Percentiles rank a stretch among this genome's conserved stretches.
phyloP scores from a whole-genome alignment of 2,888 invertebrate genomes.

The Hypena proboscidalis region DNA sequence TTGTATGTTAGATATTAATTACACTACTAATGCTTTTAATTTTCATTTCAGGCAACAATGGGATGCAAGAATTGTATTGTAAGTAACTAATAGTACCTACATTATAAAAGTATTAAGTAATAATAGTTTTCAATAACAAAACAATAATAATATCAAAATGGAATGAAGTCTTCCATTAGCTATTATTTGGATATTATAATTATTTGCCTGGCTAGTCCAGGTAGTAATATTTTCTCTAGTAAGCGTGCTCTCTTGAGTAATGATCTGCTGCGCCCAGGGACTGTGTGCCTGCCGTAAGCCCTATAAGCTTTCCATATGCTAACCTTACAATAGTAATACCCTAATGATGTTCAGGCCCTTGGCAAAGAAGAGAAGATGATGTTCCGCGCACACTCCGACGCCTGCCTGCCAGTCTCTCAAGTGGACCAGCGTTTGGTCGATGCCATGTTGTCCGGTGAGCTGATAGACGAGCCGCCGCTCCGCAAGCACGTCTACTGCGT shows the following conservation, averaged over 20 bases:
- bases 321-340: not conserved
- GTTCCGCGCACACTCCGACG: slow-evolving; percentile 75
- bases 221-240: too few relatives aligned
- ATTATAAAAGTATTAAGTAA: too few relatives aligned
- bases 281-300: too few relatives aligned
- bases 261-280: too few relatives aligned
- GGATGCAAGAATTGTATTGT: slow-evolving; percentile 76
- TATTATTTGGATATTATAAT: too few relatives aligned
- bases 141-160: too few relatives aligned
- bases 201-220: too few relatives aligned
- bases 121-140: too few relatives aligned
- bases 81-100: slow-evolving; percentile 33
- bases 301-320: too few relatives aligned
- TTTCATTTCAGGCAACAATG: slow-evolving; percentile 59
- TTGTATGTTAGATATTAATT: not conserved
- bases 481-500: slow-evolving; percentile 74
- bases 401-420: slow-evolving; percentile 58
- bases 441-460: slow-evolving; percentile 60
- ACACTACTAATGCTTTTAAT: not conserved
- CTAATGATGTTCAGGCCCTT: slow-evolving; percentile 46
- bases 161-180: too few relatives aligned
- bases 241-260: not conserved
- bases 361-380: slow-evolving; percentile 75
- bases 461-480: slow-evolving; percentile 55
- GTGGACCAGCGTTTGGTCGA: slow-evolving; percentile 55